Conservation (phyloP, 2,797 vertebrate species). For the Malacoctenus gilli region DNA sequence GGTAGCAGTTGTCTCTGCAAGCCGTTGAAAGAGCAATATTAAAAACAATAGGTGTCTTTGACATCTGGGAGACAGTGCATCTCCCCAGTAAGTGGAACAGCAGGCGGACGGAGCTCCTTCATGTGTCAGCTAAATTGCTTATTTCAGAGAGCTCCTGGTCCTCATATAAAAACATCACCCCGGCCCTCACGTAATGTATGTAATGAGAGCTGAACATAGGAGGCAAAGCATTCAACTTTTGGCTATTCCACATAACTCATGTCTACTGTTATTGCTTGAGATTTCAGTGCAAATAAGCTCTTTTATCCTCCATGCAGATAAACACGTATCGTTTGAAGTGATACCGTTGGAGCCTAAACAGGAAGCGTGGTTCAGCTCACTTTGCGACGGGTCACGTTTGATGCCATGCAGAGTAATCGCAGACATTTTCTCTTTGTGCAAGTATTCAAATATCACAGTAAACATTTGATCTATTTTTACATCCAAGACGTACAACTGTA, state of each 20-base stretch:
- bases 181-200: no score
- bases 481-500: background rate
- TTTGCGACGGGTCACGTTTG: background rate
- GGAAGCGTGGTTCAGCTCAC: background rate
- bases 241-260: background rate
- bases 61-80: slow-evolving; percentile 5
- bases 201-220: no score
- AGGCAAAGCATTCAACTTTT: no score
- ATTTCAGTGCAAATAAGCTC: no score
- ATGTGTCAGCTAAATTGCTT: slow-evolving; percentile 14
- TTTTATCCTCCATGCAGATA: no score
- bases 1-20: slow-evolving; percentile 6
- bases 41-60: slow-evolving; percentile 23
- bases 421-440: slow-evolving; percentile 1
- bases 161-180: background rate
- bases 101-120: slow-evolving; percentile 1
- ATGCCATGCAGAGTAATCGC: background rate
- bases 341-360: background rate
- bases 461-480: background rate
- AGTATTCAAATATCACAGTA: slow-evolving; percentile 1
- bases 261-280: background rate
- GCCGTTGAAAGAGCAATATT: slow-evolving; percentile 27
- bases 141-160: slow-evolving; percentile 10
- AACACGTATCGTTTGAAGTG: background rate
- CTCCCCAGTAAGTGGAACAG: slow-evolving; percentile 18